These are phyloP conservation scores for Xenopus borealis DNA, from an alignment of 2,113 vertebrate species.

Conservation along the genomic window DNA sequence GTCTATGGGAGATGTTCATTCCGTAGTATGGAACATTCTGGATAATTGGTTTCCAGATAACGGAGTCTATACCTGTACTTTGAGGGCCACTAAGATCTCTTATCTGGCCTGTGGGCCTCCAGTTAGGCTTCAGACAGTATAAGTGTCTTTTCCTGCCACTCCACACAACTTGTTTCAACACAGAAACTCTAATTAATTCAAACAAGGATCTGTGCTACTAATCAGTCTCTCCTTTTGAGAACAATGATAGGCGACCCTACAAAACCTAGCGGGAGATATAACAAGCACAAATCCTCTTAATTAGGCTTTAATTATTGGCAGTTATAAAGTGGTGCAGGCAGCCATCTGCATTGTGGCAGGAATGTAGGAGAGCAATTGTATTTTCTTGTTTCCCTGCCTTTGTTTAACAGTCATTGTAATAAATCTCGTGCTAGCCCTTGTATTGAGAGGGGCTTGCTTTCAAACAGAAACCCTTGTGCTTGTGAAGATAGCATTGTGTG, in stretches of 20 bases:
- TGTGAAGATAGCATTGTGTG: slow-evolving; percentile 1
- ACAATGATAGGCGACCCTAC: slow-evolving; percentile 36
- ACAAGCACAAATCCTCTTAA: slow-evolving; percentile 40
- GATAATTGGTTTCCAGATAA: too few relatives aligned
- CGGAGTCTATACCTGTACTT: too few relatives aligned
- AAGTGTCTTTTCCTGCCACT: slow-evolving; percentile 6
- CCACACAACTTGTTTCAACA: slow-evolving; percentile 8
- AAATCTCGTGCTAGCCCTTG: neutral
- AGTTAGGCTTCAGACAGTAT: too few relatives aligned
- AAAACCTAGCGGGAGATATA: slow-evolving; percentile 36
- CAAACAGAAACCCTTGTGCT: slow-evolving; percentile 1
- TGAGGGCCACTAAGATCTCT: too few relatives aligned
- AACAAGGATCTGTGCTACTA: slow-evolving; percentile 30
- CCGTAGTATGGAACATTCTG: too few relatives aligned
- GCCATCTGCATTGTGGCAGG: slow-evolving; percentile 35
- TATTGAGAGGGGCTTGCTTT: neutral
- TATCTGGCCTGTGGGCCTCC: too few relatives aligned
- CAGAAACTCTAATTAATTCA: slow-evolving; percentile 33
- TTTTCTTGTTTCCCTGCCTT: slow-evolving; percentile 13
- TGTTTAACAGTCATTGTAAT: neutral
- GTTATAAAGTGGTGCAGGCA: slow-evolving; percentile 16
- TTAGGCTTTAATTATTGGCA: slow-evolving; percentile 45
- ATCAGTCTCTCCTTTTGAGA: slow-evolving; percentile 40
- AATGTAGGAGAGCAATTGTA: slow-evolving; percentile 29
- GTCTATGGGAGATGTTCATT: too few relatives aligned